These are phyloP conservation scores for Upupa epops DNA, from an alignment of 2,113 vertebrate genomes.

Conservation along the genomic window DNA sequence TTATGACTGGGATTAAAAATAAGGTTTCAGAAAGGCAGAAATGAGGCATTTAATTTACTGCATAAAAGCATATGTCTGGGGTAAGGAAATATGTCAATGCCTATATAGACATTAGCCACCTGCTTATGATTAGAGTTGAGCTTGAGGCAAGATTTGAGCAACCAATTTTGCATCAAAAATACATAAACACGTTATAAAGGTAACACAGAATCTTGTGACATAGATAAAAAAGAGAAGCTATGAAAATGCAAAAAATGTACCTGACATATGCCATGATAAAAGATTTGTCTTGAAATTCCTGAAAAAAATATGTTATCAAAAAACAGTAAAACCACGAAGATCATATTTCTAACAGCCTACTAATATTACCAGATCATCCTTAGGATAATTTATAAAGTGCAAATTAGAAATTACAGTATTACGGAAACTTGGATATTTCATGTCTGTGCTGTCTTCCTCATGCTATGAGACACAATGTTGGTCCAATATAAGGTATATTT, in stretches of 20 bases:
- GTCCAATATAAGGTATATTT: background rate
- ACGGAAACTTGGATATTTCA: background rate
- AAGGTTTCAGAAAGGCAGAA: background rate
- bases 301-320: background rate
- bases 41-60: background rate
- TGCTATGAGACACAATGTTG: background rate
- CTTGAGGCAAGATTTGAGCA: background rate
- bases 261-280: background rate
- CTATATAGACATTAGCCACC: background rate
- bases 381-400: background rate
- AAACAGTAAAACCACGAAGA: background rate
- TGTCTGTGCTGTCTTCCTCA: background rate
- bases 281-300: background rate
- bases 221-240: background rate
- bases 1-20: background rate
- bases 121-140: background rate
- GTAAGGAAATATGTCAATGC: background rate
- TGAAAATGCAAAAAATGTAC: background rate
- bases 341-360: background rate
- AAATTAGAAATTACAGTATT: background rate
- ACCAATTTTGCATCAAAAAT: background rate
- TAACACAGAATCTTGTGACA: background rate
- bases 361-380: background rate
- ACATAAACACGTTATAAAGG: background rate
- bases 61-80: background rate